phyloP scores from a whole-genome alignment of 2,113 vertebrate genomes.

The Sinocyclocheilus rhinocerous region DNA sequence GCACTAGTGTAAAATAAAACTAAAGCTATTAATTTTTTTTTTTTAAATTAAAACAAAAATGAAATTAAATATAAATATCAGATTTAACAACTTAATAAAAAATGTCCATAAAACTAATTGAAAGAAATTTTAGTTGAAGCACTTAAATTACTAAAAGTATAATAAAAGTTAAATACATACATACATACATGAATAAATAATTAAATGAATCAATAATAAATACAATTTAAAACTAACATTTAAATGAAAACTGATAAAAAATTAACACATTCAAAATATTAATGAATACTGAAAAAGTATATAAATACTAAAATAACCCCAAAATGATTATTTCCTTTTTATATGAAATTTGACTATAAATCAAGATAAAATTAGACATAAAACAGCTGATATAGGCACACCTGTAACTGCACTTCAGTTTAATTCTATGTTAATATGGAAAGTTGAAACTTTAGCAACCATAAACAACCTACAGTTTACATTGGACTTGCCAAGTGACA shows the following conservation, averaged over 20 bases:
- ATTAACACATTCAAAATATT: background rate
- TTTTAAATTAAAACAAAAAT: background rate
- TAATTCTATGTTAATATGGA: background rate
- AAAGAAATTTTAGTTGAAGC: background rate
- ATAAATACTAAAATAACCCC: background rate
- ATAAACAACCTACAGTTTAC: background rate
- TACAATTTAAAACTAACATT: background rate
- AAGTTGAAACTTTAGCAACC: background rate
- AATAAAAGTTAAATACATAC: background rate
- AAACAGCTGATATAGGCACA: background rate
- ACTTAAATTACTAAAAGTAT: background rate
- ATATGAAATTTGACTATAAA: background rate
- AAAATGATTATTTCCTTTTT: background rate
- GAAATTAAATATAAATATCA: background rate
- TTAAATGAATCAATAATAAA: no score
- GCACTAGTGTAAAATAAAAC: background rate
- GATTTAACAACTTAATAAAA: background rate
- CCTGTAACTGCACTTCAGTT: background rate
- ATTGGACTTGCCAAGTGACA: background rate
- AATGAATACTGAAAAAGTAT: background rate
- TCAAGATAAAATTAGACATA: background rate
- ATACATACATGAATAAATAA: no score
- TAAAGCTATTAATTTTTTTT: no score
- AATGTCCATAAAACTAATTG: background rate
- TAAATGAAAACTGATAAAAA: background rate